Percentiles rank a stretch among this genome's conserved stretches.
These are phyloP conservation scores for Brienomyrus longianalis DNA, from an alignment of 2,113 vertebrate genomes.

Conservation along the genomic window DNA sequence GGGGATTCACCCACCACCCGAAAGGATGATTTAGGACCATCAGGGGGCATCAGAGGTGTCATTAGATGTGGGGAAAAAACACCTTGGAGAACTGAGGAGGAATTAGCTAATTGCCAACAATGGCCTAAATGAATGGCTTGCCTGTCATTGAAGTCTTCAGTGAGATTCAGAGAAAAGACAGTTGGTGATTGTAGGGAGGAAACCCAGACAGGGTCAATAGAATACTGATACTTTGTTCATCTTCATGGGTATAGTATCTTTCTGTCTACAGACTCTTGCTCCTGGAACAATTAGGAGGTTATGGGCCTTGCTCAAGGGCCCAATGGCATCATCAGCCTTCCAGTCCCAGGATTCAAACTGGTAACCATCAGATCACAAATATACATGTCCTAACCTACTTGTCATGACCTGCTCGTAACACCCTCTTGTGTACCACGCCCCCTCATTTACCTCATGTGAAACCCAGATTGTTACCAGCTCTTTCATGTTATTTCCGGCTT, in stretches of 20 bases:
- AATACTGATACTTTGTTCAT: neutral
- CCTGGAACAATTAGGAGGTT: neutral
- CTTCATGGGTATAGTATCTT: neutral
- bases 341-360: neutral
- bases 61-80: neutral
- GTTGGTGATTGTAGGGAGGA: conserved; percentile 1
- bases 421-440: too few relatives aligned
- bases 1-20: neutral
- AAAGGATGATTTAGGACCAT: neutral
- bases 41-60: neutral
- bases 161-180: conserved; percentile 14
- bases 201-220: neutral
- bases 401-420: too few relatives aligned
- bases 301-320: neutral
- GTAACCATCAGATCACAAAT: neutral
- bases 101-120: conserved; percentile 9
- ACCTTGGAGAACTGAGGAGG: neutral
- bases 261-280: neutral
- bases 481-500: too few relatives aligned
- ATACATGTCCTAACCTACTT: neutral
- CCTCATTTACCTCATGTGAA: too few relatives aligned
- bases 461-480: too few relatives aligned
- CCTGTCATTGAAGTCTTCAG: neutral
- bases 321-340: neutral
- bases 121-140: neutral